These are phyloP conservation scores for Drosophila bipectinata DNA, from an alignment of 1,140 invertebrate genomes.

Conservation along the genomic window DNA sequence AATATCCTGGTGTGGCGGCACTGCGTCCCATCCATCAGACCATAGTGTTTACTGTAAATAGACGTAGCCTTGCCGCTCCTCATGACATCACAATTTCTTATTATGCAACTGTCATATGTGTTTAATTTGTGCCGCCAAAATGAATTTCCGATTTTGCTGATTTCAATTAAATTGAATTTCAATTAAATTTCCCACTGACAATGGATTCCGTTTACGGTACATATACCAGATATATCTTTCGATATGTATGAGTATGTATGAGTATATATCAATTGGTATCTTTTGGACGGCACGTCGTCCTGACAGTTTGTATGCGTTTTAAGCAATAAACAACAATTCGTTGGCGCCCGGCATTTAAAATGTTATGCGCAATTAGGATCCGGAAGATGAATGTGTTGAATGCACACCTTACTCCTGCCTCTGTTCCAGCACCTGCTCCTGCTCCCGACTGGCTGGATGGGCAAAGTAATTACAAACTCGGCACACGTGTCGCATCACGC, in stretches of 20 bases:
- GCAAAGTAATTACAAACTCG: constrained; percentile 42
- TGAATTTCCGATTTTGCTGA: constrained; percentile 59
- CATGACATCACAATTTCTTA: constrained; percentile 74
- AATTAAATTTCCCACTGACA: constrained; percentile 58
- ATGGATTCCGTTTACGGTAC: constrained; percentile 3
- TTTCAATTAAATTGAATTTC: constrained; percentile 77
- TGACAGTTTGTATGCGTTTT: constrained; percentile 27
- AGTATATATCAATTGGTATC: neutral
- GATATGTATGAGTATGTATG: constrained; percentile 6
- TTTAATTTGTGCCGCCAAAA: constrained; percentile 69
- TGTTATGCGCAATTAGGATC: constrained; percentile 55
- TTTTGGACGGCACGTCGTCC: constrained; percentile 4
- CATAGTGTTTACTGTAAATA: constrained; percentile 67
- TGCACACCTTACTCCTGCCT: neutral
- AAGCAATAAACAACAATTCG: constrained; percentile 49
- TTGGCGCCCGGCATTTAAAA: constrained; percentile 48
- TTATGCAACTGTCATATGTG: constrained; percentile 69
- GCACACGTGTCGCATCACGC: constrained; percentile 50
- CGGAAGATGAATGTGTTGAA: constrained; percentile 44
- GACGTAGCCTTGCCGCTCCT: neutral
- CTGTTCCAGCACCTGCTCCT: neutral
- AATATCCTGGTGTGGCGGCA: constrained; percentile 29
- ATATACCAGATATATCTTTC: neutral
- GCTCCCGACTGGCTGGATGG: neutral
- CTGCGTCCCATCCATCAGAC: constrained; percentile 28